A percentile compares a stretch with the other conserved stretches of the same genome.
Conservation (phyloP, 1,140 invertebrate genomes). For the Atta colombica region DNA sequence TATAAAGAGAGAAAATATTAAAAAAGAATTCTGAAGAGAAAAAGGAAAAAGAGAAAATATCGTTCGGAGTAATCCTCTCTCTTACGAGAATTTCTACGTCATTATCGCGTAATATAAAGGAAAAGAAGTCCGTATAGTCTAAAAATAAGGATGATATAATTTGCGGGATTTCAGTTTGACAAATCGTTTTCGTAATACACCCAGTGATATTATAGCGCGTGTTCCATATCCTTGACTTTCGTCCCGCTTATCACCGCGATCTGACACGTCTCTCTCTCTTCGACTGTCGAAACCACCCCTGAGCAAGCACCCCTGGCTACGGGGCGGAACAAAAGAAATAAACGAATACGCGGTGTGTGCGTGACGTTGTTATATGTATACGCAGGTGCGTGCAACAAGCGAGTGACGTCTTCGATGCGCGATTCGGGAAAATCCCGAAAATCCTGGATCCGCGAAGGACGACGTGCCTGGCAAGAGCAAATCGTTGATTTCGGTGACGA, state of each 20-base stretch:
- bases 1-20: not conserved
- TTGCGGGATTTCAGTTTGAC: constrained; percentile 47
- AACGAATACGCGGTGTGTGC: constrained; percentile 84
- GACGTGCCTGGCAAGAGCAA: constrained; percentile 75
- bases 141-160: constrained; percentile 30
- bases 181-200: constrained; percentile 46
- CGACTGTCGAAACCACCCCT: constrained; percentile 54
- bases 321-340: constrained; percentile 86
- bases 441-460: constrained; percentile 62
- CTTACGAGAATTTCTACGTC: not conserved
- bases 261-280: constrained; percentile 61
- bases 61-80: not conserved
- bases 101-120: not conserved
- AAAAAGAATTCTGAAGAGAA: not conserved
- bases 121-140: not conserved
- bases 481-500: constrained; percentile 76
- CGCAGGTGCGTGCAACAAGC: constrained; percentile 76
- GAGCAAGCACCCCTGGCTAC: constrained; percentile 79
- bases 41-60: not conserved
- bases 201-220: constrained; percentile 11
- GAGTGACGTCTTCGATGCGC: constrained; percentile 39
- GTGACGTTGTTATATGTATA: constrained; percentile 85
- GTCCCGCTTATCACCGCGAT: constrained; percentile 64
- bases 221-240: constrained; percentile 48
- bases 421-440: constrained; percentile 57